These are phyloP conservation scores for Clarias pachynema DNA, from an alignment of 2,797 vertebrate species.

Conservation along the genomic window DNA sequence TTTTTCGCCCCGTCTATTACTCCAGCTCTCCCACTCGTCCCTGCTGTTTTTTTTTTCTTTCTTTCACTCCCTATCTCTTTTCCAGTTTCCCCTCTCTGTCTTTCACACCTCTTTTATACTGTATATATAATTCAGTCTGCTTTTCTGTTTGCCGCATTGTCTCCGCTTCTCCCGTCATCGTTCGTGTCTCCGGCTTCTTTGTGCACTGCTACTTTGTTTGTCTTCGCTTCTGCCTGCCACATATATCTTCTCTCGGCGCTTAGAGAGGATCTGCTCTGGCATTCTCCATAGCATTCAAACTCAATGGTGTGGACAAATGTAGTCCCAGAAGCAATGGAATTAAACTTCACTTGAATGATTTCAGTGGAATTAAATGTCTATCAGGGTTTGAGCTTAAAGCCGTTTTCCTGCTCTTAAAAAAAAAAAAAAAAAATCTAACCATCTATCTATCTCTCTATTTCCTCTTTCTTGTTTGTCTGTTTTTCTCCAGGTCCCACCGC, in stretches of 20 bases:
- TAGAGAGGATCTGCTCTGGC: conserved; percentile 31
- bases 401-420: background rate
- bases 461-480: conserved; percentile 16
- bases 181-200: conserved; percentile 69
- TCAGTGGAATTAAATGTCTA: conserved; percentile 60
- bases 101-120: conserved; percentile 3
- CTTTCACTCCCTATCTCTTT: background rate
- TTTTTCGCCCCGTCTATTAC: conserved; percentile 49
- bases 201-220: conserved; percentile 67
- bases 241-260: conserved; percentile 45
- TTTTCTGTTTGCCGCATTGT: conserved; percentile 27
- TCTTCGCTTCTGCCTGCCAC: conserved; percentile 44
- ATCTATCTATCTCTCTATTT: conserved; percentile 29
- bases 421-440: conserved; percentile 3
- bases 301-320: conserved; percentile 56
- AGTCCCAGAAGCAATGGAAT: conserved; percentile 55
- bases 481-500: conserved; percentile 81
- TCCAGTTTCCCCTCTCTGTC: background rate
- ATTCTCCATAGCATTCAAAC: conserved; percentile 37
- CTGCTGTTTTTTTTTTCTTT: background rate
- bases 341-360: conserved; percentile 63
- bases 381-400: conserved; percentile 53
- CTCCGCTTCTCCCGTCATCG: conserved; percentile 58
- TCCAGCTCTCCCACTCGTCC: conserved; percentile 41
- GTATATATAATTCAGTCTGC: conserved; percentile 30